phyloP scores from a whole-genome alignment of 2,113 vertebrate genomes.

The Brachypteracias leptosomus region DNA sequence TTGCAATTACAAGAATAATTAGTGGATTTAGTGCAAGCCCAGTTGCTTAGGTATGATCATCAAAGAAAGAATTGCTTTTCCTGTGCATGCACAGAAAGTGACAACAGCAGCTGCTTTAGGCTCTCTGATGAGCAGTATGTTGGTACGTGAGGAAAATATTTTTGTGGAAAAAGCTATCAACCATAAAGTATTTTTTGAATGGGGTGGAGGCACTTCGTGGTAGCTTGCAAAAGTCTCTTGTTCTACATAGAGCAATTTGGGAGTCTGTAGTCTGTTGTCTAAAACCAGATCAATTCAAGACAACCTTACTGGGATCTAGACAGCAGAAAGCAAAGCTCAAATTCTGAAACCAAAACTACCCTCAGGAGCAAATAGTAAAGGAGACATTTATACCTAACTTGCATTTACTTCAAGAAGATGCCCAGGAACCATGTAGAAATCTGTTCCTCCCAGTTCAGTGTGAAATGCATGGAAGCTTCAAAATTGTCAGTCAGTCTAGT shows the following conservation, averaged over 20 bases:
- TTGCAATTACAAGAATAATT: neutral
- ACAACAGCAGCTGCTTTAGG: neutral
- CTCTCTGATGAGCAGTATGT: fast-evolving
- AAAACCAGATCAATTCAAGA: neutral
- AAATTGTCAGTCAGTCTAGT: neutral
- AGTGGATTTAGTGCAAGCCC: neutral
- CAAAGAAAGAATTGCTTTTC: neutral
- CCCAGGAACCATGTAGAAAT: neutral
- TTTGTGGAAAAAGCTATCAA: neutral
- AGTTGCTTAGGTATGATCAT: neutral
- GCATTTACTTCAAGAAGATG: neutral
- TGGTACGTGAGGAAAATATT: neutral
- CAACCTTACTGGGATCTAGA: neutral
- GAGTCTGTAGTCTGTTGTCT: neutral
- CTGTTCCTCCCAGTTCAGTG: neutral
- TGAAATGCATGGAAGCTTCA: neutral
- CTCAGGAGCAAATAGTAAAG: neutral
- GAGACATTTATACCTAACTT: neutral
- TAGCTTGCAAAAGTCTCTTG: neutral
- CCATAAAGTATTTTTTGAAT: neutral
- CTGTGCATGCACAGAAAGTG: neutral
- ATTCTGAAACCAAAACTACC: neutral
- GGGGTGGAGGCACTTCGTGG: neutral
- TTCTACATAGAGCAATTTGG: neutral
- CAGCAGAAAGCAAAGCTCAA: neutral